Conservation (phyloP, 2,113 vertebrate genomes). For the Fukomys damarensis region DNA sequence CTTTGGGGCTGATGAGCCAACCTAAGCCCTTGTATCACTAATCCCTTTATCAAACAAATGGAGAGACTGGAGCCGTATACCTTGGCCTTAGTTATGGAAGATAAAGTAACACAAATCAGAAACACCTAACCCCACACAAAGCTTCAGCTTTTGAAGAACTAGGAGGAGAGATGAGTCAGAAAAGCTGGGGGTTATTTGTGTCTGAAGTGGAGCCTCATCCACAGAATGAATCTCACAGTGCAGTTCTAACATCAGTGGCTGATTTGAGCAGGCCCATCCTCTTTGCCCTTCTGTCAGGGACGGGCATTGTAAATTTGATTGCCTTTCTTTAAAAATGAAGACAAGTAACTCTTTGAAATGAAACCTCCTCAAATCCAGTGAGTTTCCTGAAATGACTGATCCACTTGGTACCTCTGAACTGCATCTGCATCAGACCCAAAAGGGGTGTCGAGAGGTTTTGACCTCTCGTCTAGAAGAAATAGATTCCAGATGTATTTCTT, state of each 20-base stretch:
- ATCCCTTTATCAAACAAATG: constrained; percentile 1
- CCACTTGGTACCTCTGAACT: not conserved
- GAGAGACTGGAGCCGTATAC: not conserved
- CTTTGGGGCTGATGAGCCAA: not conserved
- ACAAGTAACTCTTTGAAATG: not conserved
- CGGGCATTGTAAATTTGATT: not conserved
- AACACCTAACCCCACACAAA: not conserved
- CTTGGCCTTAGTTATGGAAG: not conserved
- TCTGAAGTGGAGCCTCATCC: not conserved
- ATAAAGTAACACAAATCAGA: constrained; percentile 5
- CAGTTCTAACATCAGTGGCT: not conserved
- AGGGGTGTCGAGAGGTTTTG: not conserved
- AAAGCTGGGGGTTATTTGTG: constrained; percentile 3
- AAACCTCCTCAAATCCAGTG: not conserved
- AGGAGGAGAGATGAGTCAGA: not conserved
- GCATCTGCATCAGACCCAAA: not conserved
- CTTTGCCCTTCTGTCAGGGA: not conserved
- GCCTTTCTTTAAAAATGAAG: constrained; percentile 4
- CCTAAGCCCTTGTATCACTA: not conserved
- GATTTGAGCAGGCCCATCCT: not conserved
- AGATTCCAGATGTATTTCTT: not conserved
- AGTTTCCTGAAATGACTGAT: not conserved
- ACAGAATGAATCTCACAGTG: not conserved
- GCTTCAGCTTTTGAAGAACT: constrained; percentile 7
- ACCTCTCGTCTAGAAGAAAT: constrained; percentile 37